phyloP scores from a whole-genome alignment of 2,888 invertebrate species.

The Trissoscelio sp. region DNA sequence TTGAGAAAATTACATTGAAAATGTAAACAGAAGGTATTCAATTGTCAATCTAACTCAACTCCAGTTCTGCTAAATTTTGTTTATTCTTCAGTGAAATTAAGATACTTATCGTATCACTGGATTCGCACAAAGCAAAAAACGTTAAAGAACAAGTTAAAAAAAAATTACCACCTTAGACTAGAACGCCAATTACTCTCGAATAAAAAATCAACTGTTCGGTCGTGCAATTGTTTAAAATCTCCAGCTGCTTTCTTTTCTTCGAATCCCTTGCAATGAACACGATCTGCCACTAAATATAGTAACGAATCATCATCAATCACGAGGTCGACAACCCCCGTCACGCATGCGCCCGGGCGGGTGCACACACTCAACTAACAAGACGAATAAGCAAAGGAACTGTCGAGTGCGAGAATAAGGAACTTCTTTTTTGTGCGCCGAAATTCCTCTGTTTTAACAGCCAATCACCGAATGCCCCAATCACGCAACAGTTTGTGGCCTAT shows the following conservation, averaged over 20 bases:
- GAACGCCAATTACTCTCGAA: conserved; percentile 4
- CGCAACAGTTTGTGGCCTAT: conserved; percentile 57
- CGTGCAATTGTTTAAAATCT: conserved; percentile 47
- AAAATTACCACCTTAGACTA: background rate
- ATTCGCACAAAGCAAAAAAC: background rate
- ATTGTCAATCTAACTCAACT: too few species aligned
- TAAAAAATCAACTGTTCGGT: background rate
- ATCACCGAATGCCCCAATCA: conserved; percentile 52
- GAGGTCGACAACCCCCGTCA: conserved; percentile 67
- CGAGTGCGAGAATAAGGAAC: conserved; percentile 38
- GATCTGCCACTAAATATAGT: conserved; percentile 66
- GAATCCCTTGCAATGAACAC: conserved; percentile 40
- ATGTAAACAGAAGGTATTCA: too few species aligned
- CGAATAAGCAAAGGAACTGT: conserved; percentile 33
- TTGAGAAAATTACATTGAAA: too few species aligned
- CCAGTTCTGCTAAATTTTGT: too few species aligned
- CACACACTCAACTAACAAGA: conserved; percentile 43
- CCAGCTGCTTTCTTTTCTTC: conserved; percentile 56
- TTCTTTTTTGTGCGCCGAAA: conserved; percentile 26
- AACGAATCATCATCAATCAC: conserved; percentile 64
- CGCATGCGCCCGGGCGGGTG: conserved; percentile 25
- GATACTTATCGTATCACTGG: background rate
- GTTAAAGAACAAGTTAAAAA: background rate
- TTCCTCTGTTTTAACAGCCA: conserved; percentile 28
- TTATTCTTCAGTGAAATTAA: background rate